Conservation (phyloP, 2,797 vertebrate genomes). For the Rachycentron canadum region DNA sequence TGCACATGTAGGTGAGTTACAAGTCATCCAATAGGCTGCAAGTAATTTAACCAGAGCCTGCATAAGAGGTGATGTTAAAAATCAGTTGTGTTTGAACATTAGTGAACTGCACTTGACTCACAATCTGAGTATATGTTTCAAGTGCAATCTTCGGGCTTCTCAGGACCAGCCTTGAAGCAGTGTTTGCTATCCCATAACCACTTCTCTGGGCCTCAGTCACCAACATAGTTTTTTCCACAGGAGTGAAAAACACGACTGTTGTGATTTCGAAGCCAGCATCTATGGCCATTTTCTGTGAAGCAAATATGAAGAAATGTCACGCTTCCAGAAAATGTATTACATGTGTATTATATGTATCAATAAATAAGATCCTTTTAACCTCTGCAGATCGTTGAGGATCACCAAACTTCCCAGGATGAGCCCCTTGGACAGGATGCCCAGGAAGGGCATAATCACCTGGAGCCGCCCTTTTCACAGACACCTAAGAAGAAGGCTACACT, state of each 20-base stretch:
- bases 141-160: slow-evolving; percentile 68
- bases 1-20: slow-evolving; percentile 26
- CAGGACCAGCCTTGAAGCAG: slow-evolving; percentile 81
- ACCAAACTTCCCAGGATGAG: neutral
- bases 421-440: neutral
- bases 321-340: neutral
- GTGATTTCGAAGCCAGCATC: slow-evolving; percentile 68
- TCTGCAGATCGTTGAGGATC: slow-evolving; percentile 30
- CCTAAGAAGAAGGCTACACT: slow-evolving; percentile 60
- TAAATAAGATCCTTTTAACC: slow-evolving; percentile 48
- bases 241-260: slow-evolving; percentile 82
- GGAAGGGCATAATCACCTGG: slow-evolving; percentile 50
- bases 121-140: slow-evolving; percentile 67
- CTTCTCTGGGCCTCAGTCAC: slow-evolving; percentile 73
- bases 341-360: too few species aligned
- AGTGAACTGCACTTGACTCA: slow-evolving; percentile 41
- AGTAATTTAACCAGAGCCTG: neutral
- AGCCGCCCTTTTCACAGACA: slow-evolving; percentile 73
- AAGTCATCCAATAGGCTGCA: slow-evolving; percentile 5
- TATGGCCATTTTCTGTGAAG: slow-evolving; percentile 37
- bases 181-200: slow-evolving; percentile 83
- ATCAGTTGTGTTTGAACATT: neutral
- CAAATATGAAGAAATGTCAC: neutral
- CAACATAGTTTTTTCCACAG: slow-evolving; percentile 70
- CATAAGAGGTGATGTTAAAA: neutral